Conservation (phyloP, 2,888 invertebrate genomes). For the Nipponacmea schrenckii region DNA sequence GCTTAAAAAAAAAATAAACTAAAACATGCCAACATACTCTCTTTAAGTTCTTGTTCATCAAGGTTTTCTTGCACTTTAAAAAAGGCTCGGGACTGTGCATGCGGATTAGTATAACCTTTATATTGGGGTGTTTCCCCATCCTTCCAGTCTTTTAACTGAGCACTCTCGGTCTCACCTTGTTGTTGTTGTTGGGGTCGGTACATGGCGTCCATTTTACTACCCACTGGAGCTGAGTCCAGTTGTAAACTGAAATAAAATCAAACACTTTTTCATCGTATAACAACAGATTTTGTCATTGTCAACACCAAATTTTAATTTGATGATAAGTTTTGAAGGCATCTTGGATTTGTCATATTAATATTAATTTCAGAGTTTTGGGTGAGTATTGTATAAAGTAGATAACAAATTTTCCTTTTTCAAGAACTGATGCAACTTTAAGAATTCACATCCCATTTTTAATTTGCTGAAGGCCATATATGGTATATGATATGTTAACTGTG, state of each 20-base stretch:
- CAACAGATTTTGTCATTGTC: no score
- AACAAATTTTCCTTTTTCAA: no score
- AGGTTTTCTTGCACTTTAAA: slow-evolving; percentile 43
- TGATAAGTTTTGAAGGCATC: no score
- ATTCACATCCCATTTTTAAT: no score
- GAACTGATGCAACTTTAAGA: no score
- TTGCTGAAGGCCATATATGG: no score
- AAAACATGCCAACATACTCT: slow-evolving; percentile 19
- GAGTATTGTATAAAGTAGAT: no score
- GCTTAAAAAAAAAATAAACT: background rate
- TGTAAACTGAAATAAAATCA: slow-evolving; percentile 42
- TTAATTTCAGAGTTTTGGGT: no score
- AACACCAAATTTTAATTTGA: no score
- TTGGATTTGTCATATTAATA: no score
- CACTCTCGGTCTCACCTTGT: slow-evolving; percentile 24
- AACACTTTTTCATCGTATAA: no score
- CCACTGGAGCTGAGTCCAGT: slow-evolving; percentile 41
- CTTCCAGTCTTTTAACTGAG: slow-evolving; percentile 32
- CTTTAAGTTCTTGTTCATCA: slow-evolving; percentile 32
- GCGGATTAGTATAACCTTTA: slow-evolving; percentile 27
- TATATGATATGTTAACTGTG: no score
- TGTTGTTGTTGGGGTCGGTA: slow-evolving; percentile 40
- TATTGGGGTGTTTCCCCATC: slow-evolving; percentile 17
- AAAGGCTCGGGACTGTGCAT: slow-evolving; percentile 48
- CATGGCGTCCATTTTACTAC: slow-evolving; percentile 49